Base-by-base conservation (phyloP, 2,113 vertebrate genomes). In the Oophaga pumilio region DNA sequence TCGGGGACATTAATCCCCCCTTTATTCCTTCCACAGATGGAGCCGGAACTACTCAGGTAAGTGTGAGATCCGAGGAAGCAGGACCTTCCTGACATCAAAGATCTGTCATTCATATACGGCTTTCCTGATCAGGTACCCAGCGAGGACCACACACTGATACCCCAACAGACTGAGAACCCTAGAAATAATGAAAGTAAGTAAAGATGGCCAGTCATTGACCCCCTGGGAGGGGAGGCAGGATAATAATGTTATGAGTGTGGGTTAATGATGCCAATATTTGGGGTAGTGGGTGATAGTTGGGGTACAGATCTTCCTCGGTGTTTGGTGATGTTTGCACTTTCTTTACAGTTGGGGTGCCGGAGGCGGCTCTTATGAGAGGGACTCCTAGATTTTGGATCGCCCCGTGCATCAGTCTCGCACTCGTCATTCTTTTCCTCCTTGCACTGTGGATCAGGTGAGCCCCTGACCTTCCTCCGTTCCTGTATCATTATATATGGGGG, bases 401-500 rank as follows among this genome's bases (percentile, higher is more conserved):
- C 59, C 90, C 87, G 0, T 93, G 94, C 10, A 89, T 91, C 0
- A 94, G 91, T 77, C 89, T 95, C 52, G 85, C 89, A 0, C 73
- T 94, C 0, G 93, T 91, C 6, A 71, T 88, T 0, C 56, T 90
- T 14, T 91, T 95, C 7, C 91, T 92, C 0, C 0, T 91, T 0
- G 91, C 22, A 17, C 20, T 95, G 0, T 0, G 93, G 66, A 18
- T 93, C 22, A 92, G 94, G 95, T 95, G 87, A 94, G 92, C 2
- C 53, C 11, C 20, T n/a, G 14, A 17, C 15, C 28, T 17, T 15
- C n/a, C 10, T 33, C 4, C 33, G 33, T 4, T 43, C 33, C 33
- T 43, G 33, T 43, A 43, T 43, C 33, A 43, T 43, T 43, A 43
- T 43, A 43, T 43, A 5, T 2, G 33, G 5, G 33, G 2, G 2